phyloP scores from a whole-genome alignment of 2,888 invertebrate genomes.

The Incurvaria masculella region DNA sequence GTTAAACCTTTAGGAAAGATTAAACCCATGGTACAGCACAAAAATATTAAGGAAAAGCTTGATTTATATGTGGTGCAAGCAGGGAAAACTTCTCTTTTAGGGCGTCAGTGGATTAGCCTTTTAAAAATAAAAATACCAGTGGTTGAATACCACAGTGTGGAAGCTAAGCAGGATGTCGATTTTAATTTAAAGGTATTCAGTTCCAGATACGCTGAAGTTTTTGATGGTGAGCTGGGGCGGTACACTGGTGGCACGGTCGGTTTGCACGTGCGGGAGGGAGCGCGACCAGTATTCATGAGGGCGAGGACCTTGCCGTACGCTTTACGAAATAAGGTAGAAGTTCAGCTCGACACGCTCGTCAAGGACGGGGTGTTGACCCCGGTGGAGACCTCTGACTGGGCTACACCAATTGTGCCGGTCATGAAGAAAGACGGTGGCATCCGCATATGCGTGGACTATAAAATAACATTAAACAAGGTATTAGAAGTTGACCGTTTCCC shows the following conservation, averaged over 20 bases:
- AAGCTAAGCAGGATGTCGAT: no score
- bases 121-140: no score
- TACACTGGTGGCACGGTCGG: no score
- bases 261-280: constrained; percentile 8
- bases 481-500: constrained; percentile 9
- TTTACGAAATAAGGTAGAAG: no score
- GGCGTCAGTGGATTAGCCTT: no score
- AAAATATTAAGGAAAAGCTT: background rate
- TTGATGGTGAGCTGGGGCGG: constrained; percentile 1
- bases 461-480: constrained; percentile 7
- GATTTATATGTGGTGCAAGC: background rate
- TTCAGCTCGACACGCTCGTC: constrained; percentile 10
- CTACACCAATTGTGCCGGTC: constrained; percentile 14
- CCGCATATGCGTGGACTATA: constrained; percentile 9
- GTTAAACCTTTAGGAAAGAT: background rate
- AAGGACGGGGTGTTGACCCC: constrained; percentile 12
- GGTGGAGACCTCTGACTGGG: constrained; percentile 15
- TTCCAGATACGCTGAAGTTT: background rate
- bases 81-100: no score
- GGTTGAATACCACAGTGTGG: no score
- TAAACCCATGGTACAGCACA: background rate
- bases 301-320: constrained; percentile 3
- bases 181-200: background rate
- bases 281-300: no score
- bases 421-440: constrained; percentile 8